Base-by-base conservation (phyloP, 2,888 invertebrate species). In the Dynastes maya region DNA sequence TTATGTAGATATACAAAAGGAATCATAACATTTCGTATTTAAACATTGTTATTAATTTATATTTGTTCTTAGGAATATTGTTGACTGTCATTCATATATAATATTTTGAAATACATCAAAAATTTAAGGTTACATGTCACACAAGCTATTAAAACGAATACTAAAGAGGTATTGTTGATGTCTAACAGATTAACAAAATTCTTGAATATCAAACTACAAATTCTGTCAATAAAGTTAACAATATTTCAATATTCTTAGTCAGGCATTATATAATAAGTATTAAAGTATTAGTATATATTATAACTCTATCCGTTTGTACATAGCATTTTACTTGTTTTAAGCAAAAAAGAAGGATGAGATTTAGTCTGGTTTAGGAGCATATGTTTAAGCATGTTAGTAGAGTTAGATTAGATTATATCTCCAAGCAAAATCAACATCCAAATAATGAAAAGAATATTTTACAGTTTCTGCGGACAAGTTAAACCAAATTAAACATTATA, bases 181-280 rank as follows among this genome's bases (percentile, higher is more conserved):
- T 22, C 22, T 22, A 6, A 55, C 6, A 55, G 32, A 5, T 37
- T 16, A n/a, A 9, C 3, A 16, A n/a, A 55, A n/a, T 3, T 55
- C 6, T 61, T 16, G 16, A 40, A 22, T 45, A 11, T 5, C 27
- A 16, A 2, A 45, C 40, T 45, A 37, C 9, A 64, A 32, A 16
- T 67, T 67, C 32, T n/a, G 40, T 5, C 9, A 45, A 67, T n/a
- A 49, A 67, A 16, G 67, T 45, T 67, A 67, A 67, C 67, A 67
- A 16, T 67, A 67, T 40, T 40, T 40, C 67, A 45, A 67, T 45
- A 65, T 67, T 45, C 11, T 67, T 45, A 67, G 67, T 67, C 67
- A 67, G 40, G 45, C 67, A 67, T 67, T 45, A 45, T 40, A 29
- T 55, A 6, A 55, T 55, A 16, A 55, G 55, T 55, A 55, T 55